A percentile compares a stretch with the other conserved stretches of the same genome.
Conservation (phyloP, 1,140 invertebrate species). For the Muscidifurax raptorellus region DNA sequence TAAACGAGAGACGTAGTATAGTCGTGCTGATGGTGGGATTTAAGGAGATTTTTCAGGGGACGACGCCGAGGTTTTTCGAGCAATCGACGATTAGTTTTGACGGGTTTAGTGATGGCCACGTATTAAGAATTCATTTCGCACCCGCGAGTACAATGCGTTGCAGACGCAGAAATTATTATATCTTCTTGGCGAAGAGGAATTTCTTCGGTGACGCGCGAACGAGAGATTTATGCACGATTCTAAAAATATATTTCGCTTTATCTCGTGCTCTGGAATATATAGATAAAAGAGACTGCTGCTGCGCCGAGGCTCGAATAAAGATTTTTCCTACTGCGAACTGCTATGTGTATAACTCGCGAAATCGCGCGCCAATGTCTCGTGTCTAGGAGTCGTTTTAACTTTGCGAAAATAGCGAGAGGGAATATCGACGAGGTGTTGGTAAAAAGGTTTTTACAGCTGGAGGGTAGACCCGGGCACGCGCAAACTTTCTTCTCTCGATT, state of each 20-base stretch:
- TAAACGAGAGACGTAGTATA: not conserved
- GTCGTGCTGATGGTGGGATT: not conserved
- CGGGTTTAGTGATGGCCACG: too few relatives aligned
- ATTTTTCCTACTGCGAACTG: not conserved
- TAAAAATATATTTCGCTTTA: not conserved
- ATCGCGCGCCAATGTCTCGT: constrained; percentile 2
- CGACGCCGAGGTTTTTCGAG: not conserved
- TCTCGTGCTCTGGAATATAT: not conserved
- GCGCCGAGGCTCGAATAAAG: not conserved
- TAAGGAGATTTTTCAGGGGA: not conserved
- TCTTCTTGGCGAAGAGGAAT: not conserved
- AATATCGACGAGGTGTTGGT: constrained; percentile 44
- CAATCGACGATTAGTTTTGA: not conserved
- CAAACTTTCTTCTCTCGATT: constrained; percentile 27
- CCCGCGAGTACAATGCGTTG: too few relatives aligned
- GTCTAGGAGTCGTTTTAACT: constrained; percentile 44
- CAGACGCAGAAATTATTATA: too few relatives aligned
- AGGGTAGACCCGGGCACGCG: constrained; percentile 22
- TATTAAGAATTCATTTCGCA: not conserved
- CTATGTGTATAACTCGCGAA: not conserved
- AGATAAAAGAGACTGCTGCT: not conserved
- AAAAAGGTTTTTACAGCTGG: constrained; percentile 45
- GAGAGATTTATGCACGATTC: not conserved
- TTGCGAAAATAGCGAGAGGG: constrained; percentile 40
- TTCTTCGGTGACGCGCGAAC: not conserved